These are phyloP conservation scores for Strigamia crassipes DNA, from an alignment of 2,888 invertebrate species.

Conservation along the genomic window DNA sequence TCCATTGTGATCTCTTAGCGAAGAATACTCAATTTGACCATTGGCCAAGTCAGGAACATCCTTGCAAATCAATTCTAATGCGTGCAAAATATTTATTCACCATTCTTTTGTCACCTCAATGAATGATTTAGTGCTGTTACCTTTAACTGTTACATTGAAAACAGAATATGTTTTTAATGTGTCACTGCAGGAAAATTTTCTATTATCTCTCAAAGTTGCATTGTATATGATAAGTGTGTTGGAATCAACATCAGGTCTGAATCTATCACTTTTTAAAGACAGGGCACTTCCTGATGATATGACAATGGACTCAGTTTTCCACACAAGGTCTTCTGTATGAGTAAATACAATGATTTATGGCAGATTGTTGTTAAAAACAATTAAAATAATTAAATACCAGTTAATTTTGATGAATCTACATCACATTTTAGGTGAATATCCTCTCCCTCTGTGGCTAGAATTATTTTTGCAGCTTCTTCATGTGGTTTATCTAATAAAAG, in stretches of 20 bases:
- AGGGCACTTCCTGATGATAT: slow-evolving; percentile 6
- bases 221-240: slow-evolving; percentile 2
- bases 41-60: background rate
- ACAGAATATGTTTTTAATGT: background rate
- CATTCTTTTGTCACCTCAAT: too few species aligned
- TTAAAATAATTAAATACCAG: background rate
- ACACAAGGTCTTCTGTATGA: background rate
- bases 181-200: background rate
- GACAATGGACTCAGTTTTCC: slow-evolving; percentile 7
- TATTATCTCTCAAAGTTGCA: background rate
- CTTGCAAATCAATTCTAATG: background rate
- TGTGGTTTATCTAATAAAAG: background rate
- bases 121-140: background rate
- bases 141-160: background rate
- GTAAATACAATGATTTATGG: background rate
- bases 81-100: too few species aligned
- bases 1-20: background rate
- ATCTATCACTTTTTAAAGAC: background rate
- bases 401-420: background rate
- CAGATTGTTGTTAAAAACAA: background rate
- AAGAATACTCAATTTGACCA: background rate
- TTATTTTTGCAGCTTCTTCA: background rate
- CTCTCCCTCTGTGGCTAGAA: background rate
- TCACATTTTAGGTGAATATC: background rate
- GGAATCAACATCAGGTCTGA: background rate